Evolutionary conservation across 2,113 vertebrate species (phyloP).

Genomic region (Engystomops pustulosus): DNA sequence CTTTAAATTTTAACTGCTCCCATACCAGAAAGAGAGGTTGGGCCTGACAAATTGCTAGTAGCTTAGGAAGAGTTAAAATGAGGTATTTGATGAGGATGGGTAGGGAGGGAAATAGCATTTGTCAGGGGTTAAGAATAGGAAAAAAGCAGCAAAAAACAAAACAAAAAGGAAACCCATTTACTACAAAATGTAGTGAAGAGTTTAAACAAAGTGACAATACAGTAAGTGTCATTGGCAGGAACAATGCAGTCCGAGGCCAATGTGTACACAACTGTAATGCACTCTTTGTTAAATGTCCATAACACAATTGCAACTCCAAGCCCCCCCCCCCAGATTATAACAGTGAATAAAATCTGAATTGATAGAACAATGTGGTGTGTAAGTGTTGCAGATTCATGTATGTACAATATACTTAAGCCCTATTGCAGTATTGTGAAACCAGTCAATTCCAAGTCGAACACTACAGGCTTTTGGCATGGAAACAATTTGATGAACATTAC

Average conservation of each 20-base stretch:
- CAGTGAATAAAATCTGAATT: background rate
- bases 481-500: background rate
- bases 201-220: slow-evolving; percentile 48
- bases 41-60: background rate
- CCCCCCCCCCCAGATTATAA: too few species aligned
- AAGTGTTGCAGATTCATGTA: background rate
- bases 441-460: slow-evolving; percentile 3
- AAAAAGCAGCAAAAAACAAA: slow-evolving; percentile 47
- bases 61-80: slow-evolving; percentile 44
- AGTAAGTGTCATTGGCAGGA: slow-evolving; percentile 28
- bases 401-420: background rate
- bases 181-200: background rate
- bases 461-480: background rate
- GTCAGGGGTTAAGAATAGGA: slow-evolving; percentile 28
- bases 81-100: slow-evolving; percentile 50
- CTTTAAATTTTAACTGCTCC: slow-evolving; percentile 52
- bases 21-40: slow-evolving; percentile 15
- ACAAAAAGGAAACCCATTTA: slow-evolving; percentile 42
- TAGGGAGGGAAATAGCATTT: slow-evolving; percentile 27
- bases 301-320: background rate
- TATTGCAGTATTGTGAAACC: background rate
- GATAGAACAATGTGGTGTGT: background rate
- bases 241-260: background rate
- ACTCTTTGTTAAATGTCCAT: background rate
- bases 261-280: too few species aligned